A percentile compares a stretch with the other conserved stretches of the same genome.
These are phyloP conservation scores for Hyperoplus lanceolatus DNA, from an alignment of 2,797 vertebrate species.

Conservation along the genomic window DNA sequence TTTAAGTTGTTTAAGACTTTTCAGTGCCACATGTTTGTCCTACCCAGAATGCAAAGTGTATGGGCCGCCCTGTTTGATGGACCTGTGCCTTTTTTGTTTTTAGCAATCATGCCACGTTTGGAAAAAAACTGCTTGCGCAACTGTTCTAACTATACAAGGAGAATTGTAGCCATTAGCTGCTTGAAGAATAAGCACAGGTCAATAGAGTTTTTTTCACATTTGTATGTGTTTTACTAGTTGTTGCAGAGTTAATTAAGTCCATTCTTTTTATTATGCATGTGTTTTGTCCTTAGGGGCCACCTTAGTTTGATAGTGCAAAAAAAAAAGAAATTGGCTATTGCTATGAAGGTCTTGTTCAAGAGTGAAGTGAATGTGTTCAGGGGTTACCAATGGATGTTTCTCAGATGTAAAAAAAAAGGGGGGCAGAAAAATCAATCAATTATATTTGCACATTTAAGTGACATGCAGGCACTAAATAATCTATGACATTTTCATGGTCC, in stretches of 20 bases:
- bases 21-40: background rate
- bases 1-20: slow-evolving; percentile 19
- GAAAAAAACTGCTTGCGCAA: too few species aligned
- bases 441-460: slow-evolving; percentile 28
- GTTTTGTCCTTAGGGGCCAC: background rate
- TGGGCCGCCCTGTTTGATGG: background rate
- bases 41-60: background rate
- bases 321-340: background rate
- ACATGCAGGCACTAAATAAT: slow-evolving; percentile 70
- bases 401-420: background rate
- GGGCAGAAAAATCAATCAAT: background rate
- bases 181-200: background rate
- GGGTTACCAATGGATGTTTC: background rate
- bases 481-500: slow-evolving; percentile 52
- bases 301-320: background rate
- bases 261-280: too few species aligned
- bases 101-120: too few species aligned
- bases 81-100: slow-evolving; percentile 10
- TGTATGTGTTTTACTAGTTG: background rate
- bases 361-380: slow-evolving; percentile 17
- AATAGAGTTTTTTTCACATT: background rate
- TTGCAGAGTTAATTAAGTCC: too few species aligned
- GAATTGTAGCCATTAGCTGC: background rate
- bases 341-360: slow-evolving; percentile 26
- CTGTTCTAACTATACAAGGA: background rate